Conservation (phyloP, 2,113 vertebrate species). For the Onychorhynchus coronatus region DNA sequence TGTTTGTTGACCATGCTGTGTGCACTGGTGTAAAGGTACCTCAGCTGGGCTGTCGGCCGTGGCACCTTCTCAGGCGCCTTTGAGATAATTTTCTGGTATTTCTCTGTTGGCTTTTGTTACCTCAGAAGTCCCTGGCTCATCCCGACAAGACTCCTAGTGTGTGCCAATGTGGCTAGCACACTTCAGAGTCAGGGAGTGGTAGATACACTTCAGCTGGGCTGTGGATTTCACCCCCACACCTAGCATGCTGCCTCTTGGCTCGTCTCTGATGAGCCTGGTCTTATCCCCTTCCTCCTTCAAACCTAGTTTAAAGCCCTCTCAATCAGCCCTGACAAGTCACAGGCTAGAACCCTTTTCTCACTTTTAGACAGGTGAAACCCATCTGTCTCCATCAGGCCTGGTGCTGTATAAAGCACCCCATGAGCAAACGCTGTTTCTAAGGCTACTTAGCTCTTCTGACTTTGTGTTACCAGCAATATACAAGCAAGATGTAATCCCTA, state of each 20-base stretch:
- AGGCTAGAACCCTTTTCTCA: neutral
- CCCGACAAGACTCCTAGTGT: neutral
- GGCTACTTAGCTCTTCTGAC: neutral
- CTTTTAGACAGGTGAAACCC: neutral
- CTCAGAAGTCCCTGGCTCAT: neutral
- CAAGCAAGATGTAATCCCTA: neutral
- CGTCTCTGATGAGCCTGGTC: neutral
- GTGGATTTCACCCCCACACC: neutral
- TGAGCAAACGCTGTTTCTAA: neutral
- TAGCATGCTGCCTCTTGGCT: neutral
- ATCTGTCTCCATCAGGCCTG: neutral
- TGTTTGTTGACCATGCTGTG: neutral
- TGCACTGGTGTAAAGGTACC: neutral
- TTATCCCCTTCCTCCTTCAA: neutral
- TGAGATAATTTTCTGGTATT: neutral
- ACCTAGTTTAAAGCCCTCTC: neutral
- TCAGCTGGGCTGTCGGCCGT: neutral
- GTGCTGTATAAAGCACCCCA: neutral
- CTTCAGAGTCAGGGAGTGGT: neutral
- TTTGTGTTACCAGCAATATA: neutral
- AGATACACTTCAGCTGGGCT: neutral
- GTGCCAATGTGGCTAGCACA: no score
- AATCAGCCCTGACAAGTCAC: neutral
- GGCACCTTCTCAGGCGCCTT: neutral
- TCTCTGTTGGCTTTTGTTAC: neutral